phyloP scores from a whole-genome alignment of 2,113 vertebrate genomes.

The Lipophrys pholis region DNA sequence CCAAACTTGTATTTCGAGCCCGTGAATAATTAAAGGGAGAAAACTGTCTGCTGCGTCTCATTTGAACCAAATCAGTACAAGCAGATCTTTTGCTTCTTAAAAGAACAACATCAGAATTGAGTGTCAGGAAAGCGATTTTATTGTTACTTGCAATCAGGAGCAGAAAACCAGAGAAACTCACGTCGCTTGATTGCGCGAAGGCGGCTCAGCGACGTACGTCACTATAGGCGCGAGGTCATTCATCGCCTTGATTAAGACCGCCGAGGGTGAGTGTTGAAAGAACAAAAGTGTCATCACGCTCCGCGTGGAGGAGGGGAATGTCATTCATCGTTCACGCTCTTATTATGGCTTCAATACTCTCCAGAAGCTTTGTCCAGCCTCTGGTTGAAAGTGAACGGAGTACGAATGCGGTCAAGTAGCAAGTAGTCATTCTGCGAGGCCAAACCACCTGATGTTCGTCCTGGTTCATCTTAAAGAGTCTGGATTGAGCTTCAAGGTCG shows the following conservation, averaged over 20 bases:
- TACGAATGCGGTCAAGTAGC: no score
- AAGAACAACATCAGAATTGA: no score
- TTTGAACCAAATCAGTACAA: conserved; percentile 30
- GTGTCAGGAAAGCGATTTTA: conserved; percentile 27
- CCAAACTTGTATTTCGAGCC: conserved; percentile 6
- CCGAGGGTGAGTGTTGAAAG: conserved; percentile 49
- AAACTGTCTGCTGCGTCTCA: conserved; percentile 14
- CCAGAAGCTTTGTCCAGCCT: no score
- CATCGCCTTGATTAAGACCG: conserved; percentile 65
- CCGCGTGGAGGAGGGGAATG: conserved; percentile 32
- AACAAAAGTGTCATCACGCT: conserved; percentile 57
- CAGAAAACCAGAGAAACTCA: conserved; percentile 58
- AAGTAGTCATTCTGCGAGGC: no score
- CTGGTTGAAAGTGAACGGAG: no score
- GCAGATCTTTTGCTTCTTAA: conserved; percentile 6
- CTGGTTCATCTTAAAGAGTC: no score
- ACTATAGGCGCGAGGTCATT: conserved; percentile 52
- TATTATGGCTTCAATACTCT: not conserved
- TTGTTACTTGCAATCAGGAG: conserved; percentile 67
- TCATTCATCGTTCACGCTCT: conserved; percentile 41
- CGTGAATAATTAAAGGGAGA: conserved; percentile 25
- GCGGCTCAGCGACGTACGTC: conserved; percentile 56
- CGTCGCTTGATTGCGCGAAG: conserved; percentile 58
- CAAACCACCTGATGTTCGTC: no score
- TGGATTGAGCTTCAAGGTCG: no score